Base-by-base conservation (phyloP, 2,888 invertebrate genomes). In the Shargacucullia verbasci region DNA sequence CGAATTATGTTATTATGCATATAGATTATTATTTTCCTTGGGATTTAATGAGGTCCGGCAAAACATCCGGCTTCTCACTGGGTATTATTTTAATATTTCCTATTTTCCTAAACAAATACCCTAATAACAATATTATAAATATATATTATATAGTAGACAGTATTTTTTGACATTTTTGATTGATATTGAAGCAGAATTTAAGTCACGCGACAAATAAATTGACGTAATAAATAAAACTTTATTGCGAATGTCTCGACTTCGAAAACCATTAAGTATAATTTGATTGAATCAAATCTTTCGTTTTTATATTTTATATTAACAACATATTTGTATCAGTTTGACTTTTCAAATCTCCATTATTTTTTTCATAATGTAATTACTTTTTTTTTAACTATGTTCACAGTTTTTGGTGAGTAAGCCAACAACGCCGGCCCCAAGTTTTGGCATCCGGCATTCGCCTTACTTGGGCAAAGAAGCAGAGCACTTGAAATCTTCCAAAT, bases 371-470 rank as follows among this genome's bases (percentile, higher is more conserved):
- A 20, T 20, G 20, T 20, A 20, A 5, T 35, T n/a, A 6, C 9
- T 14, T 29, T 33, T 9, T 1, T 13, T 40, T 20, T 48, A 35
- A 20, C 8, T 25, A 59, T 60, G 15, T 57, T 76, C 69, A 9
- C 84, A 92, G 92, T 89, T 87, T 41, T 83, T 84, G 82, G 77
- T 85, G 34, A 50, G 69, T 2, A 87, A 85, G 54, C 83, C 70
- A 6, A 74, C 81, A 2, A 72, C 65, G 14, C 91, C 91, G 10
- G 88, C 87, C 0, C 87, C 84, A 5, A 85, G 87, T 15, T 92
- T 92, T 50, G 92, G 92, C 38, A 92, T 92, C 52, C 83, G 81
- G 6, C 92, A 92, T 67, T 70, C 78, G 15, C 84, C 76, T 0
- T 88, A 82, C 63, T 52, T 89, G 31, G 92, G 92, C 2, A 68